phyloP scores from a whole-genome alignment of 2,888 invertebrate genomes.

The Anagyrus pseudococci region DNA sequence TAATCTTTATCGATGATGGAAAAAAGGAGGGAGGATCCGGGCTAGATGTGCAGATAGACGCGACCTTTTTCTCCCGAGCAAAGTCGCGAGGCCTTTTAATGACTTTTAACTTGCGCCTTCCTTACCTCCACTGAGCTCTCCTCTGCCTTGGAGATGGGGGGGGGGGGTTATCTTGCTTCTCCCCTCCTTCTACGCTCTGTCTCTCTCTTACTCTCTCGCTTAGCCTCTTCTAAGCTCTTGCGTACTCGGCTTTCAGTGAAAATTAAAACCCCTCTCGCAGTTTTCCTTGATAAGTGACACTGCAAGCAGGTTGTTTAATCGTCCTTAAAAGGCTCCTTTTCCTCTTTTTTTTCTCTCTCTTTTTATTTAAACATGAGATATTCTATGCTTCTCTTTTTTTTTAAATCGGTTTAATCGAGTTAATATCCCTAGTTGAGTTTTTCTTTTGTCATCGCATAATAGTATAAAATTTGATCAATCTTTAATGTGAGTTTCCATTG shows the following conservation, averaged over 20 bases:
- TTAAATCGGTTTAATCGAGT: no score
- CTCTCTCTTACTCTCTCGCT: no score
- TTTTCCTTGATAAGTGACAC: not conserved
- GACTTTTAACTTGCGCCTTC: conserved; percentile 14
- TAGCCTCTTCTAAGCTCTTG: no score
- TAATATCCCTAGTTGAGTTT: no score
- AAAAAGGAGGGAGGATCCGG: not conserved
- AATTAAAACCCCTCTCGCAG: conserved; percentile 3
- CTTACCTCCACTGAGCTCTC: not conserved
- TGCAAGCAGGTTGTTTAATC: not conserved
- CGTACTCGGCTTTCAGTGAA: not conserved
- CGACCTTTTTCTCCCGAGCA: no score
- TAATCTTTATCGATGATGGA: conserved; percentile 18
- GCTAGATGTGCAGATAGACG: not conserved
- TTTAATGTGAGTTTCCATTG: no score
- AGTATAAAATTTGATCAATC: no score
- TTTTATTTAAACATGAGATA: no score
- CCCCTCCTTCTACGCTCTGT: not conserved
- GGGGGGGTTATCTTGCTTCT: not conserved
- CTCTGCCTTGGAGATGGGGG: not conserved
- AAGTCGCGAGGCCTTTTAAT: not conserved
- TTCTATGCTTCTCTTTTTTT: no score
- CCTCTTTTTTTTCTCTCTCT: no score
- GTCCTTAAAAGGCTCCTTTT: not conserved
- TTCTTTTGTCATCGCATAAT: no score